These are phyloP conservation scores for Camponotus fellah DNA, from an alignment of 2,888 invertebrate genomes.

Conservation along the genomic window DNA sequence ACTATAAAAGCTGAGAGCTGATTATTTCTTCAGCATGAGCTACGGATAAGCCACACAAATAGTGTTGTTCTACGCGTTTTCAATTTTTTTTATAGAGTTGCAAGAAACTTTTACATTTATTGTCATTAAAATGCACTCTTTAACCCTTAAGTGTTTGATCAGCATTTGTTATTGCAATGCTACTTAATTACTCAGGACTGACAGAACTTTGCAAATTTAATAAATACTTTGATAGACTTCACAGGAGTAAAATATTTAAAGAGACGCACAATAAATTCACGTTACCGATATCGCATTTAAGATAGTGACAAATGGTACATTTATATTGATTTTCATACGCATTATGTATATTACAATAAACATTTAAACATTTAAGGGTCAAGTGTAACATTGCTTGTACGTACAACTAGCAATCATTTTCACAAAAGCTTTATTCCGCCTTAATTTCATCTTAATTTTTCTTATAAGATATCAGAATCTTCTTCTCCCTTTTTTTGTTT, in stretches of 20 bases:
- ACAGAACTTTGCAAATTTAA: not conserved
- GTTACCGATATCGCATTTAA: slow-evolving; percentile 1
- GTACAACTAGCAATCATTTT: slow-evolving; percentile 28
- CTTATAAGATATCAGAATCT: not conserved
- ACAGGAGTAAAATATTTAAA: slow-evolving; percentile 9
- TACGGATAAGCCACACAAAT: slow-evolving; percentile 63
- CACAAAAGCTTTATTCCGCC: slow-evolving; percentile 18
- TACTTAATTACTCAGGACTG: not conserved
- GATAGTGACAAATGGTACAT: slow-evolving; percentile 4
- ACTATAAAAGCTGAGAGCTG: slow-evolving; percentile 60
- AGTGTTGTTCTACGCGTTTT: slow-evolving; percentile 50
- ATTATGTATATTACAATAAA: slow-evolving; percentile 6
- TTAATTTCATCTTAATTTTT: not conserved
- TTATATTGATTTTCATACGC: slow-evolving; percentile 2
- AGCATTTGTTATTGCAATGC: not conserved
- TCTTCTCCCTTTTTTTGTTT: not conserved
- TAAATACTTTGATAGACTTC: slow-evolving; percentile 5
- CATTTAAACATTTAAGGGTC: slow-evolving; percentile 53
- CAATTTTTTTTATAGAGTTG: slow-evolving; percentile 59
- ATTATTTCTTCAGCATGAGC: slow-evolving; percentile 59
- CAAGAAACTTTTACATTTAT: slow-evolving; percentile 68
- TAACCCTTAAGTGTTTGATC: slow-evolving; percentile 56
- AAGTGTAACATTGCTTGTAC: slow-evolving; percentile 38
- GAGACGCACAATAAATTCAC: not conserved
- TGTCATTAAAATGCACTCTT: slow-evolving; percentile 59